phyloP scores from a whole-genome alignment of 1,140 invertebrate genomes.

The Drosophila melanica region DNA sequence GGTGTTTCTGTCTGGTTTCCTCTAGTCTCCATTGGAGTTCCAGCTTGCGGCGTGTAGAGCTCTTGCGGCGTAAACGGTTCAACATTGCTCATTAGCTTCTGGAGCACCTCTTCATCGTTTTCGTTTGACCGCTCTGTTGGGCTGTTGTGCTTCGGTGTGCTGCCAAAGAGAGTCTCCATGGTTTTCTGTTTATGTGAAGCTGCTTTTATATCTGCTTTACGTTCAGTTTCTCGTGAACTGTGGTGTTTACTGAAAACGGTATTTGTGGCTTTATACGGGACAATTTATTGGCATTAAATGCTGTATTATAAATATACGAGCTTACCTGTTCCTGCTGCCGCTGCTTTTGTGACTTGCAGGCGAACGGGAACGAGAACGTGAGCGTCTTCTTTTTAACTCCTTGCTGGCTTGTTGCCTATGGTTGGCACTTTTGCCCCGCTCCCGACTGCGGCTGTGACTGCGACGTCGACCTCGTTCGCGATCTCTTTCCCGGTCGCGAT shows the following conservation, averaged over 20 bases:
- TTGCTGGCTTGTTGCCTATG: constrained; percentile 1
- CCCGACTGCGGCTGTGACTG: constrained; percentile 10
- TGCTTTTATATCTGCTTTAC: not conserved
- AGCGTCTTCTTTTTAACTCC: constrained; percentile 4
- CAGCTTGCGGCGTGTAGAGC: not conserved
- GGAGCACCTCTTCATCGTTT: not conserved
- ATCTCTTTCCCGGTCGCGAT: not conserved
- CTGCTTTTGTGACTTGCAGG: constrained; percentile 8
- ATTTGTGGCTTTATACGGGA: constrained; percentile 9
- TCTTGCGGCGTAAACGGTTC: not conserved
- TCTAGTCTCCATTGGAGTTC: not conserved
- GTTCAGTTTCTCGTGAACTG: not conserved
- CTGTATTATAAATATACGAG: not conserved
- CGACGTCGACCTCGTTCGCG: constrained; percentile 39
- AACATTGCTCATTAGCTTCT: constrained; percentile 1
- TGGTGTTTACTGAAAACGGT: constrained; percentile 13
- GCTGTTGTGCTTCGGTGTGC: constrained; percentile 4
- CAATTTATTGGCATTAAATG: not conserved
- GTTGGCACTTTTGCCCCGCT: not conserved
- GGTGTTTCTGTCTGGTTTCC: not conserved
- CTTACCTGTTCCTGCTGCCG: constrained; percentile 38
- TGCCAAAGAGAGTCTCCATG: constrained; percentile 6
- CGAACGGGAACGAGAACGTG: constrained; percentile 25
- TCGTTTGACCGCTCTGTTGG: not conserved
- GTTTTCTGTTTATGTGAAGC: not conserved